Percentiles rank a stretch among this genome's conserved stretches.
These are phyloP conservation scores for Hydrozoanthus gracilis DNA, from an alignment of 92 coral and sea anemone species.

Conservation along the genomic window DNA sequence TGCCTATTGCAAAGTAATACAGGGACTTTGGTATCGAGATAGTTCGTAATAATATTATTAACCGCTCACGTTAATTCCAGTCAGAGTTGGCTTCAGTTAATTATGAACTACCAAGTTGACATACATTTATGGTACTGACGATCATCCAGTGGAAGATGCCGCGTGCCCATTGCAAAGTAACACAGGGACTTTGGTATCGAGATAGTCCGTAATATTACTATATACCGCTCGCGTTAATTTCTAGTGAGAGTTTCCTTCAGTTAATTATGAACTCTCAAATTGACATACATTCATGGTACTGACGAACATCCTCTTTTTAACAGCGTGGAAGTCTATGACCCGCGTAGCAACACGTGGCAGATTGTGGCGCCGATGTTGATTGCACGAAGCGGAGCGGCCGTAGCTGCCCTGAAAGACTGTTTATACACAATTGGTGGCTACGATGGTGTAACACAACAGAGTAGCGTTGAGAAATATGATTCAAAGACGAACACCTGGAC, in stretches of 20 bases:
- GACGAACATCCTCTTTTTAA: background rate
- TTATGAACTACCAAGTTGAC: background rate
- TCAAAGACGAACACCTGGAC: constrained; percentile 74
- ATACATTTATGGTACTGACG: background rate
- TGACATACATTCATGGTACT: background rate
- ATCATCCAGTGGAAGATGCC: background rate
- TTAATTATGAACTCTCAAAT: background rate
- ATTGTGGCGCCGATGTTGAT: constrained; percentile 64
- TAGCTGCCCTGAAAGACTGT: constrained; percentile 57
- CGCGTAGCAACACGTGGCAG: constrained; percentile 69
- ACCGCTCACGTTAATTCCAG: too few species aligned
- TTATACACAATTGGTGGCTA: constrained; percentile 80
- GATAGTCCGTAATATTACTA: too few species aligned
- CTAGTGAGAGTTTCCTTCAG: too few species aligned
- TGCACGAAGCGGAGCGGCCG: constrained; percentile 85
- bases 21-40: too few species aligned
- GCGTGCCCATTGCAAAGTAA: too few species aligned
- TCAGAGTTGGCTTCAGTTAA: too few species aligned
- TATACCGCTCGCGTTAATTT: too few species aligned
- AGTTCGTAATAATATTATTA: too few species aligned
- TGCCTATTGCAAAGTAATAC: too few species aligned
- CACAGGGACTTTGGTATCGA: too few species aligned
- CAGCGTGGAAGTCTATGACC: constrained; percentile 82
- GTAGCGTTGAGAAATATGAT: constrained; percentile 78
- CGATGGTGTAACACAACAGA: constrained; percentile 73